phyloP scores from a whole-genome alignment of 2,888 invertebrate species.

The Drosophila atroscutellata region DNA sequence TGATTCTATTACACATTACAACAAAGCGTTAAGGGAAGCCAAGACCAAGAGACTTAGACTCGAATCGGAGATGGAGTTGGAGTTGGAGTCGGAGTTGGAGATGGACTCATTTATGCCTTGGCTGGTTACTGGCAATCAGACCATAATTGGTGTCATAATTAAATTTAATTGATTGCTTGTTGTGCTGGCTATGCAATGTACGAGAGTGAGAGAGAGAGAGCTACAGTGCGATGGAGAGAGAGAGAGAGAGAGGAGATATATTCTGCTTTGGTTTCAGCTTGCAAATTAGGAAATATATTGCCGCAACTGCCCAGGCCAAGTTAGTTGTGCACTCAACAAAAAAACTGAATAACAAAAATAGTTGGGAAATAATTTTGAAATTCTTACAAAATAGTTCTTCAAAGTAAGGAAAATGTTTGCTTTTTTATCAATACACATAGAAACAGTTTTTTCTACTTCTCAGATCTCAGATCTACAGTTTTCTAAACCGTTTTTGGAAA shows the following conservation, averaged over 20 bases:
- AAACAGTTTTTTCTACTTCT: background rate
- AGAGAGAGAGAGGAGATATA: background rate
- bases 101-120: conserved; percentile 47
- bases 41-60: background rate
- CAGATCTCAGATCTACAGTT: too few relatives aligned
- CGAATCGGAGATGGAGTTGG: background rate
- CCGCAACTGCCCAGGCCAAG: conserved; percentile 20
- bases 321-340: background rate
- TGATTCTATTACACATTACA: conserved; percentile 73
- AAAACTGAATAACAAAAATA: background rate
- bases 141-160: conserved; percentile 80
- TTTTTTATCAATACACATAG: fast-evolving
- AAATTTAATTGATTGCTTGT: conserved; percentile 77
- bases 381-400: background rate
- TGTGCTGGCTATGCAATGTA: conserved; percentile 20
- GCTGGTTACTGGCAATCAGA: conserved; percentile 65
- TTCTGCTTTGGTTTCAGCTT: conserved; percentile 40
- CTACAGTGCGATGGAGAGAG: background rate
- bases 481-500: background rate
- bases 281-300: conserved; percentile 71
- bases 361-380: background rate
- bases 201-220: too few relatives aligned
- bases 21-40: conserved; percentile 29
- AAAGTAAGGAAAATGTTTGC: fast-evolving
- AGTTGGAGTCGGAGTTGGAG: conserved; percentile 18